phyloP scores from a whole-genome alignment of 2,797 vertebrate species.

The Neostethus bicornis region DNA sequence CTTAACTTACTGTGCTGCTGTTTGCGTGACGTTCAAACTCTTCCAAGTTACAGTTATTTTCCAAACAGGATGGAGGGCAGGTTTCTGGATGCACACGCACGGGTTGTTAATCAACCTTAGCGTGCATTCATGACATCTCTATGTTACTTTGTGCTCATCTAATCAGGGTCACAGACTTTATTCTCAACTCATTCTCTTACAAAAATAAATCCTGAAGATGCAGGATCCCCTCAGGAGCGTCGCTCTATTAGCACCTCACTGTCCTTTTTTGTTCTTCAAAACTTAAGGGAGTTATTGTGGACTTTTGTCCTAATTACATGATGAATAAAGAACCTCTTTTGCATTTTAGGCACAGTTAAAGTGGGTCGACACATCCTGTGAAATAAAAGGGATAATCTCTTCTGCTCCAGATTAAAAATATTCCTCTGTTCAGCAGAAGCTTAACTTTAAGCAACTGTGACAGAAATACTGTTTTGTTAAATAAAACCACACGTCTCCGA shows the following conservation, averaged over 20 bases:
- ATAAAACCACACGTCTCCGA: not conserved
- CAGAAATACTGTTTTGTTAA: conserved; percentile 19
- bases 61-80: no score
- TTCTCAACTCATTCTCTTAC: not conserved
- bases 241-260: conserved; percentile 20
- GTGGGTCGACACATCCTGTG: no score
- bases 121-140: no score
- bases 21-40: no score
- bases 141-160: no score
- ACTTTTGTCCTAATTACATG: conserved; percentile 33
- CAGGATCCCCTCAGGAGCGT: conserved; percentile 12
- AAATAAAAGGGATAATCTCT: no score
- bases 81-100: no score
- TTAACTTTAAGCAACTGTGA: conserved; percentile 1
- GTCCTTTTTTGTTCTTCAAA: conserved; percentile 23
- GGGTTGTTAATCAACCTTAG: no score
- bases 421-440: conserved; percentile 11
- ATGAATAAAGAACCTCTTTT: no score
- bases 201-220: conserved; percentile 3
- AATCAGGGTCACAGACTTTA: no score
- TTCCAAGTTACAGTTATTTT: no score
- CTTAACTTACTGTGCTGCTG: conserved; percentile 17
- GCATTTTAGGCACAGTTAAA: no score
- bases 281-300: conserved; percentile 28
- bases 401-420: not conserved